Evolutionary conservation across 2,113 vertebrate species (phyloP).

Genomic region (Caretta caretta): DNA sequence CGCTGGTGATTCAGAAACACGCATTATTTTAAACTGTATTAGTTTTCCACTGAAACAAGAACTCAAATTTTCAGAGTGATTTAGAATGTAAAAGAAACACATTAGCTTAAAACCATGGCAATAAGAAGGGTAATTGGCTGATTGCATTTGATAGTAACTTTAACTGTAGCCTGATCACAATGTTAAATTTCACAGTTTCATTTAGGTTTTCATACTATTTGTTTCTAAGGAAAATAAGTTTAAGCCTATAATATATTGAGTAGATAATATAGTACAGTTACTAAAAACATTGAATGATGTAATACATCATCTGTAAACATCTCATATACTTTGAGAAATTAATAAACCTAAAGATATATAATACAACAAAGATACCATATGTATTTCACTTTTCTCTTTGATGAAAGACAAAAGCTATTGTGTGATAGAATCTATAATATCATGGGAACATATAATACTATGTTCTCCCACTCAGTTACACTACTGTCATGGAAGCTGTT

Average conservation of each 20-base stretch:
- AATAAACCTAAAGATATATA: constrained; percentile 26
- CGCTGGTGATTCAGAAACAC: constrained; percentile 65
- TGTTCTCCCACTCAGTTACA: neutral
- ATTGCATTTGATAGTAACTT: constrained; percentile 36
- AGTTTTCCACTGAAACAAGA: constrained; percentile 53
- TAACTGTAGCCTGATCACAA: constrained; percentile 20
- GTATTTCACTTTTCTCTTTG: constrained; percentile 47
- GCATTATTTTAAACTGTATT: constrained; percentile 60
- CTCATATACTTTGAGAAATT: constrained; percentile 36
- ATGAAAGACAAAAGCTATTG: neutral
- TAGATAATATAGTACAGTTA: constrained; percentile 46
- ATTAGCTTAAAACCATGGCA: constrained; percentile 48
- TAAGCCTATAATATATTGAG: constrained; percentile 48
- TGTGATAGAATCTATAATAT: neutral
- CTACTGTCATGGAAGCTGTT: neutral
- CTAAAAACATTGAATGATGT: constrained; percentile 56
- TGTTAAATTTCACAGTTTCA: constrained; percentile 50
- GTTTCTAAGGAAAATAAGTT: constrained; percentile 17
- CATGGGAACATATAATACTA: neutral
- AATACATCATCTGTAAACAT: constrained; percentile 16
- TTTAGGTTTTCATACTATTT: constrained; percentile 54
- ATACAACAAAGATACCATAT: constrained; percentile 17
- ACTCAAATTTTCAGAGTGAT: constrained; percentile 57
- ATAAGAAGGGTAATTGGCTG: constrained; percentile 56
- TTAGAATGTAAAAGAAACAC: neutral